Base-by-base conservation (phyloP, 2,797 vertebrate genomes). In the Microcaecilia unicolor region DNA sequence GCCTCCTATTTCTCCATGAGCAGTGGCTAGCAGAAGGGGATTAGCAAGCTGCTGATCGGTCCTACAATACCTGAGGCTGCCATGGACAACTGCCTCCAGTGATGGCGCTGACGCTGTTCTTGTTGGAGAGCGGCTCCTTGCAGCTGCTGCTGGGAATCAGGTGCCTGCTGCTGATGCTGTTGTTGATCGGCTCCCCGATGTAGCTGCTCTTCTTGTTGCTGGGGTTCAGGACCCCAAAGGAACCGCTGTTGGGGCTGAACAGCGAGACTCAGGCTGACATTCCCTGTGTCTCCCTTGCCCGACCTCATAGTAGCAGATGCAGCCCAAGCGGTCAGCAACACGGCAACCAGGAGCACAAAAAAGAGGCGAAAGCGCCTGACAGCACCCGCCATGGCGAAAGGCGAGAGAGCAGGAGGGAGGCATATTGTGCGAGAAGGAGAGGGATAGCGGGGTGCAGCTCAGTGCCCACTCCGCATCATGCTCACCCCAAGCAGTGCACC, bases 311-410 rank as follows among this genome's bases (percentile, higher is more conserved):
- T 48, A 18, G 38, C 41, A 9, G 48, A 28, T 2, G 53, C 42
- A 22, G 33, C 61, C 29, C 22, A 34, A 34, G 48, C 38, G 44
- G 36, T 41, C 51, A 70, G 42, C 46, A 61, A 28, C 40, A 55
- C 42, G 6, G 57, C 63, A 15, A 50, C 56, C 31, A 46, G 52
- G 15, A 65, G 55, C 53, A 45, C 43, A 27, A 58, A n/a, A n/a
- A n/a, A 28, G 30, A 51, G 45, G 3, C 58, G 55, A 36, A 56
- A 37, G 38, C 54, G 55, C 55, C 56, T 49, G 51, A 61, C 25
- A 28, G 50, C 33, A 56, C 57, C 54, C 60, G 61, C 60, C 76
- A 78, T 80, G 70, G 69, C 67, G 64, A 45, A 51, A 53, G 74
- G 68, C 65, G 64, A 14, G 34, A 6, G 62, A 58, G 64, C 67